A percentile compares a stretch with the other conserved stretches of the same genome.
Conservation (phyloP, 2,113 vertebrate genomes). For the Pollachius pollachius region DNA sequence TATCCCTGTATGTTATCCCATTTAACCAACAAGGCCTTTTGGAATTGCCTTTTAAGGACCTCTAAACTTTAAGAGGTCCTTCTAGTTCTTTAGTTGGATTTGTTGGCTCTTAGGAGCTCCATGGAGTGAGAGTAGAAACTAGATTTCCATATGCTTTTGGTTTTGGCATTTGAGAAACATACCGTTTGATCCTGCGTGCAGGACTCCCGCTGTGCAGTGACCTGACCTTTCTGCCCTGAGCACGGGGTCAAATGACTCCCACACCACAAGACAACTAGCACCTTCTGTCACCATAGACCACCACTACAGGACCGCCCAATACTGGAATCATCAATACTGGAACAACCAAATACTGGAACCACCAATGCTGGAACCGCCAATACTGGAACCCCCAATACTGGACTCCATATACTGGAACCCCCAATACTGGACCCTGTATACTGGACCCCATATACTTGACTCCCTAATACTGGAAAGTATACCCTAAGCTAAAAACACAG, state of each 20-base stretch:
- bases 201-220: constrained; percentile 7
- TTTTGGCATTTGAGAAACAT: constrained; percentile 2
- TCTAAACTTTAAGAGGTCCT: background rate
- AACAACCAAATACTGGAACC: no score
- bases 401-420: no score
- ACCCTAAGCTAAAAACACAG: no score
- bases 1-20: no score
- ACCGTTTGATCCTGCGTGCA: background rate
- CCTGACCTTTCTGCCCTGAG: constrained; percentile 7
- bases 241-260: constrained; percentile 30
- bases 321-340: no score
- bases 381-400: no score
- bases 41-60: background rate
- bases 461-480: no score
- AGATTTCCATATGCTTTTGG: constrained; percentile 39
- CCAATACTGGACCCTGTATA: no score
- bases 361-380: no score
- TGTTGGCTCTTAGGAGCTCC: background rate
- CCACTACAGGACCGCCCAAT: constrained; percentile 21
- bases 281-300: constrained; percentile 52
- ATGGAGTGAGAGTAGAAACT: constrained; percentile 6
- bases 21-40: no score
- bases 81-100: background rate
- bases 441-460: no score
- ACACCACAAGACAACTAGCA: constrained; percentile 50